Percentiles rank a stretch among this genome's conserved stretches.
Evolutionary conservation across 2,113 vertebrate genomes (phyloP).

Genomic region (Sander lucioperca): DNA sequence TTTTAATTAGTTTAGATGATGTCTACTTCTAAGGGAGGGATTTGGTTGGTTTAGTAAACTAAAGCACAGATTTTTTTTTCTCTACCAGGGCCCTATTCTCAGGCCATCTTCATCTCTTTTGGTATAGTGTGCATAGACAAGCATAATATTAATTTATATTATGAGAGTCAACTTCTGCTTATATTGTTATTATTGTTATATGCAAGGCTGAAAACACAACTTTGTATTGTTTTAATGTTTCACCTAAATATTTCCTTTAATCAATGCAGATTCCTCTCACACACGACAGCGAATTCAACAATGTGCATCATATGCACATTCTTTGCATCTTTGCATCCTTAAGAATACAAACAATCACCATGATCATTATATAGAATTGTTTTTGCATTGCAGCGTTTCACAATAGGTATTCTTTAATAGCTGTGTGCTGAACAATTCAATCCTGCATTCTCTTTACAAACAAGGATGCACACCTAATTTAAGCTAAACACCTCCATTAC

Average conservation of each 20-base stretch:
- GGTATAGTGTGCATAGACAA: neutral
- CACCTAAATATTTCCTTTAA: neutral
- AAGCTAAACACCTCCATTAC: slow-evolving; percentile 36
- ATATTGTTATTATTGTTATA: no score
- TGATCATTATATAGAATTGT: slow-evolving; percentile 17
- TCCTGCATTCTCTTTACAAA: slow-evolving; percentile 27
- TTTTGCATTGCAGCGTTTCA: slow-evolving; percentile 26
- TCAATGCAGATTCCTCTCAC: neutral
- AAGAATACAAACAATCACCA: slow-evolving; percentile 1
- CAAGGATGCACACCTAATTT: slow-evolving; percentile 24
- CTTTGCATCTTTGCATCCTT: neutral
- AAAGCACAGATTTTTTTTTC: neutral
- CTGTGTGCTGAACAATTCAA: slow-evolving; percentile 2
- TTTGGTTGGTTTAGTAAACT: slow-evolving; percentile 12
- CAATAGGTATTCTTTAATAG: slow-evolving; percentile 24
- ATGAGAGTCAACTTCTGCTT: no score
- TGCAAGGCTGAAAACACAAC: no score
- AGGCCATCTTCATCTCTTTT: slow-evolving; percentile 6
- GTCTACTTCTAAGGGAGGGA: slow-evolving; percentile 7
- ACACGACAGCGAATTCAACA: neutral
- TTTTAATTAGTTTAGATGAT: slow-evolving; percentile 38
- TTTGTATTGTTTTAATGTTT: neutral
- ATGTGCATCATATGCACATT: neutral
- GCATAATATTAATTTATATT: neutral
- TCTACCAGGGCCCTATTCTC: slow-evolving; percentile 16